These are phyloP conservation scores for Carettochelys insculpta DNA, from an alignment of 2,113 vertebrate genomes.

Conservation along the genomic window DNA sequence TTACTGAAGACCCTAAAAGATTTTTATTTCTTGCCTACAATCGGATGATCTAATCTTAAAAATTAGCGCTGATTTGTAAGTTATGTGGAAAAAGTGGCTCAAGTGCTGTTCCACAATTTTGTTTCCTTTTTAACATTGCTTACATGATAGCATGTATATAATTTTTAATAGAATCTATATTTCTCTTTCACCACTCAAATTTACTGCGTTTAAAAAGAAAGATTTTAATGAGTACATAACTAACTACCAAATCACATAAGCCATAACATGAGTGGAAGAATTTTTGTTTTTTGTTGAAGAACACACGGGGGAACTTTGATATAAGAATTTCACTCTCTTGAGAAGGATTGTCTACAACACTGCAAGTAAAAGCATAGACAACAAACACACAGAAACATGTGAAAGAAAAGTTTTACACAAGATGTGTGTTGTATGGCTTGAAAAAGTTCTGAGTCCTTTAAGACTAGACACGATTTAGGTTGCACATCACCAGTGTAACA, in stretches of 20 bases:
- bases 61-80: not conserved
- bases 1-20: not conserved
- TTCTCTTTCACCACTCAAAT: not conserved
- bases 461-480: not conserved
- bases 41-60: not conserved
- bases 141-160: not conserved
- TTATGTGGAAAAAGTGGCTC: not conserved
- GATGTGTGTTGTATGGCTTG: not conserved
- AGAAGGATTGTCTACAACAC: not conserved
- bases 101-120: not conserved
- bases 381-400: not conserved
- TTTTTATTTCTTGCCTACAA: not conserved
- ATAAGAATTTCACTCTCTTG: not conserved
- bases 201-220: not conserved
- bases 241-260: not conserved
- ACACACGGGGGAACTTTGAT: not conserved
- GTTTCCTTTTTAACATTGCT: not conserved
- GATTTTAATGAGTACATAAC: not conserved
- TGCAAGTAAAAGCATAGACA: not conserved
- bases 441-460: not conserved
- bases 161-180: not conserved
- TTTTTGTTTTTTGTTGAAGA: not conserved
- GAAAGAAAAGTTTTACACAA: not conserved
- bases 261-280: not conserved
- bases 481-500: not conserved